Base-by-base conservation (phyloP, 1,140 invertebrate genomes). In the Drosophila rhopaloa region DNA sequence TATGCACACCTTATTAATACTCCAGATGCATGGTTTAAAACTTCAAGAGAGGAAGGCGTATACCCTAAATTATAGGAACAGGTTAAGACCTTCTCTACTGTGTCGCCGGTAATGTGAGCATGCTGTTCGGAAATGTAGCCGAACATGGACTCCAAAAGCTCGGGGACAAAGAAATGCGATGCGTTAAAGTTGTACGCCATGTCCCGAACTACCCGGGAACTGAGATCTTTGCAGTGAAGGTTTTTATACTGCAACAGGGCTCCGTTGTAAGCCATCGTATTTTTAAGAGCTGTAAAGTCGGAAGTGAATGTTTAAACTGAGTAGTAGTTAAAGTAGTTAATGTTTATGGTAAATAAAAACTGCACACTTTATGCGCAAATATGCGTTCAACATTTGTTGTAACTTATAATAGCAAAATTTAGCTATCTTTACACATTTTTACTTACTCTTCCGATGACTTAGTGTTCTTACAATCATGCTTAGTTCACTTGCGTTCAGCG, bases 51-150 rank as follows among this genome's bases (percentile, higher is more conserved):
- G n/a, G 89, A 78, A 10, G 93, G 93, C 8, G 86, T 76, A 71
- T 93, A 94, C 27, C 93, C 93, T 8, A 93, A 60, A 51, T 86
- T 88, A 65, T 93, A 94, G 38, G 92, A 91, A 43, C 93, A 91
- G n/a, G 79, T 91, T 5, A 94, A 56, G 2, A 94, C 79, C 79
- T 93, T 94, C 66, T 93, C 93, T 9, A 92, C 93, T 43, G 93
- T 93, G 47, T 93, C 93, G 5, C 93, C 93, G 0, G 92, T 77
- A 14, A 94, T 66, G 70, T 90, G 77, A 4, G 90, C 62, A 44
- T 91, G 80, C 50, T 93, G 76, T 9, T 91, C 61, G 2, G 91
- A 60, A 16, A 94, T 60, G 79, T 94, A 94, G 5, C 85, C 79
- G 6, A 90, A 91, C 78, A 93, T 91, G 14, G 86, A 81, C 50